Evolutionary conservation across 30 jellyfish, hydroid and myxozoan species (phyloP).

Genomic region (Hydractinia echinata): DNA sequence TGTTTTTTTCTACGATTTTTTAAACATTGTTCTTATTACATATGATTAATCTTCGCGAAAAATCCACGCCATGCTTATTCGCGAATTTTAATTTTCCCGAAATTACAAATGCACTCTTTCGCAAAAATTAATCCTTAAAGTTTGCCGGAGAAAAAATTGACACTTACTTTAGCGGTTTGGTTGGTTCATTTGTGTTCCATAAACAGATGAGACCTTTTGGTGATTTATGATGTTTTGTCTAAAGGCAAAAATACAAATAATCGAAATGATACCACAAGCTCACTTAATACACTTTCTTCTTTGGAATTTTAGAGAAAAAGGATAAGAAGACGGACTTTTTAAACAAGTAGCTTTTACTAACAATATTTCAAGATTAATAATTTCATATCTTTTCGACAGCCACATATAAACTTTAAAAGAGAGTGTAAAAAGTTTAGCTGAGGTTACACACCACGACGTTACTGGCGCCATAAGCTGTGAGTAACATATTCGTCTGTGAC

Average conservation of each 20-base stretch:
- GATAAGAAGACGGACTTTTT: not conserved
- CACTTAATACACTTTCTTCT: not conserved
- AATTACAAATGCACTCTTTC: too few relatives aligned
- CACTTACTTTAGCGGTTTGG: slow-evolving; percentile 66
- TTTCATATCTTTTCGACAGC: not conserved
- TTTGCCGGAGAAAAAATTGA: not conserved
- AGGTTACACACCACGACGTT: slow-evolving; percentile 33
- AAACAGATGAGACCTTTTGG: slow-evolving; percentile 68
- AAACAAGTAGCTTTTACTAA: not conserved
- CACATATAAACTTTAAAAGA: not conserved
- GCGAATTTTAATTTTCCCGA: too few relatives aligned
- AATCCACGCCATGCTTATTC: too few relatives aligned
- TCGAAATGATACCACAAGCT: not conserved
- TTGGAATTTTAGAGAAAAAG: not conserved
- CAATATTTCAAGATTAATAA: not conserved
- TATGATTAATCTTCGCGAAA: too few relatives aligned
- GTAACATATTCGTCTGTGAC: slow-evolving; percentile 52
- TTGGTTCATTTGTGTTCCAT: slow-evolving; percentile 52
- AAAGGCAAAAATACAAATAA: not conserved
- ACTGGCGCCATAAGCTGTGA: slow-evolving; percentile 62
- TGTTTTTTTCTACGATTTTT: too few relatives aligned
- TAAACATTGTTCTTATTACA: too few relatives aligned
- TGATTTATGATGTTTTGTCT: slow-evolving; percentile 30
- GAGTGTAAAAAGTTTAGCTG: too few relatives aligned
- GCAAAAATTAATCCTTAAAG: not conserved